Evolutionary conservation across 2,888 invertebrate species (phyloP).

Genomic region (Pocota personata): DNA sequence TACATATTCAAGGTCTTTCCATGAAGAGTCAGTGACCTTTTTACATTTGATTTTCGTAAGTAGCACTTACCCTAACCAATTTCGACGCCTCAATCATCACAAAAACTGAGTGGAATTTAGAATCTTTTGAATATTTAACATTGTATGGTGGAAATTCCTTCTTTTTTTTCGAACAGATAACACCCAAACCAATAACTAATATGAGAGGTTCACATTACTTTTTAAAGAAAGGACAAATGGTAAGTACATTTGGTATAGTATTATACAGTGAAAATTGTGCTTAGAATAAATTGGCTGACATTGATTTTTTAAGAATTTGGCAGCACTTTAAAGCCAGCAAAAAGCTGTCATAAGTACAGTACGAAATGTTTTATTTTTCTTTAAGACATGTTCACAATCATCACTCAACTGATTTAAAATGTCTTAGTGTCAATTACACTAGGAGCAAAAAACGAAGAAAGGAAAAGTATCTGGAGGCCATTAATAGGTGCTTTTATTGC

Average conservation of each 20-base stretch:
- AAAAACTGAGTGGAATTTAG: not conserved
- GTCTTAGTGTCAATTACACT: too few relatives aligned
- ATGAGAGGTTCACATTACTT: not conserved
- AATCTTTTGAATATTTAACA: not conserved
- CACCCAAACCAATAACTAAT: not conserved
- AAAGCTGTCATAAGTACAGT: too few relatives aligned
- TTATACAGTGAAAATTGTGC: too few relatives aligned
- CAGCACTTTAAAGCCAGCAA: not conserved
- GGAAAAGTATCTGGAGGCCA: too few relatives aligned
- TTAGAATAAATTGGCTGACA: too few relatives aligned
- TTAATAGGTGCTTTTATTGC: too few relatives aligned
- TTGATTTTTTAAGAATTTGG: not conserved
- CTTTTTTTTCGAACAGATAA: not conserved
- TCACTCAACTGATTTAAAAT: too few relatives aligned
- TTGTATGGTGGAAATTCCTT: not conserved
- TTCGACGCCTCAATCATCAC: not conserved
- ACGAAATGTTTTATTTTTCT: not conserved
- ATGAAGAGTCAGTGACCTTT: not conserved
- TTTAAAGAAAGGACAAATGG: too few relatives aligned
- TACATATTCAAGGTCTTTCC: not conserved
- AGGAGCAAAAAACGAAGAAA: too few relatives aligned
- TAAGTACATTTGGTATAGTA: too few relatives aligned
- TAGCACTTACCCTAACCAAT: not conserved
- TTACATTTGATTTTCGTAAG: not conserved
- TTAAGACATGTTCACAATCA: not conserved